These are phyloP conservation scores for Melospiza georgiana DNA, from an alignment of 2,113 vertebrate genomes.

Conservation along the genomic window DNA sequence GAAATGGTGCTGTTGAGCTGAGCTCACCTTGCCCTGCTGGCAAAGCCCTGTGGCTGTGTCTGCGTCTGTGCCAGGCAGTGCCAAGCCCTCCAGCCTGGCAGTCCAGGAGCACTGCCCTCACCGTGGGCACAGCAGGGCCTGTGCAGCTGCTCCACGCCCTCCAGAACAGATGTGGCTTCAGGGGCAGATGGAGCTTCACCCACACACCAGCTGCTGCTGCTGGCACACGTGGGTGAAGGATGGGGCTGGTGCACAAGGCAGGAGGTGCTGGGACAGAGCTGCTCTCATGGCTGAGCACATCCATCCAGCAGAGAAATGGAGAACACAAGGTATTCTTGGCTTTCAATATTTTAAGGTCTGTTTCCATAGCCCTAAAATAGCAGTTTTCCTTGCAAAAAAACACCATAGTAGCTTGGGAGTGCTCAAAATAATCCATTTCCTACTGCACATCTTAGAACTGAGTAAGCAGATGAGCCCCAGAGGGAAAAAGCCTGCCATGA, in stretches of 20 bases:
- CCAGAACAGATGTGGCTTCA: accelerated
- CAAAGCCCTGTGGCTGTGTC: not conserved
- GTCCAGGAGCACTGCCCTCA: not conserved
- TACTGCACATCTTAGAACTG: not conserved
- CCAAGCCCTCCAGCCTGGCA: not conserved
- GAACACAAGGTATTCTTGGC: not conserved
- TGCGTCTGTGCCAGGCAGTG: accelerated
- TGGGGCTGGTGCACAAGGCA: not conserved
- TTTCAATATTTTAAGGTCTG: not conserved
- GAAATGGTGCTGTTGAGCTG: not conserved
- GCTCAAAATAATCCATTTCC: not conserved
- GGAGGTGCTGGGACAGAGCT: accelerated
- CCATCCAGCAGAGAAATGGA: not conserved
- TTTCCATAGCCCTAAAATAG: not conserved
- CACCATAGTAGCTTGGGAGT: not conserved
- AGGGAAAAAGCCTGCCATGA: accelerated
- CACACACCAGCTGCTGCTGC: not conserved
- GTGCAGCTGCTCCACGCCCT: accelerated
- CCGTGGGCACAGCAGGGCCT: accelerated
- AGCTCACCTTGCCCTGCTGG: not conserved
- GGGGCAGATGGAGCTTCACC: not conserved
- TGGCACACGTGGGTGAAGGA: accelerated
- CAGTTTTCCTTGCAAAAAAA: not conserved
- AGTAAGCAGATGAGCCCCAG: not conserved
- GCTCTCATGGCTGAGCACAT: not conserved